A percentile compares a stretch with the other conserved stretches of the same genome.
These are phyloP conservation scores for Acanthoscelides obtectus DNA, from an alignment of 2,888 invertebrate species.

Conservation along the genomic window DNA sequence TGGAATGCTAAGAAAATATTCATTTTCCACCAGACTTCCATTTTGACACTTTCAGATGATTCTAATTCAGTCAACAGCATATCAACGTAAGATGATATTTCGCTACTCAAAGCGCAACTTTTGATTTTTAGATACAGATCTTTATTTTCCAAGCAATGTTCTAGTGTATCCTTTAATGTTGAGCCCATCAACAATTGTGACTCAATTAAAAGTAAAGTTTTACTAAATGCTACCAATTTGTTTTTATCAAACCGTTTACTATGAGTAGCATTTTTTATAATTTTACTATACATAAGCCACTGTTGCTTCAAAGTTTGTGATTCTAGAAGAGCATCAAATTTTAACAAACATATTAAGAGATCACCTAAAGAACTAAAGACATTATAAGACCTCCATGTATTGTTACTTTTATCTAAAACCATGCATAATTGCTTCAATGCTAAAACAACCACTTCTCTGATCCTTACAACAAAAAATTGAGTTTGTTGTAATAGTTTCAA, in stretches of 20 bases:
- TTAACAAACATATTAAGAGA: slow-evolving; percentile 59
- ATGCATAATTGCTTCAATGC: slow-evolving; percentile 72
- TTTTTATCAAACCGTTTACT: slow-evolving; percentile 58
- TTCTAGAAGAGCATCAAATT: slow-evolving; percentile 64
- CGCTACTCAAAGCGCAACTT: slow-evolving; percentile 47
- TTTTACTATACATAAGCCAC: slow-evolving; percentile 75
- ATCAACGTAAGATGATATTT: slow-evolving; percentile 63
- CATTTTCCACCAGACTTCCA: slow-evolving; percentile 59
- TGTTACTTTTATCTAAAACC: slow-evolving; percentile 52
- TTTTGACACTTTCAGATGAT: slow-evolving; percentile 54
- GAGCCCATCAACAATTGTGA: slow-evolving; percentile 62
- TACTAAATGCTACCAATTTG: slow-evolving; percentile 64
- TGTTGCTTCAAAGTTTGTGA: slow-evolving; percentile 57
- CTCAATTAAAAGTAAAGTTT: slow-evolving; percentile 66
- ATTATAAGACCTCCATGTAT: slow-evolving; percentile 41
- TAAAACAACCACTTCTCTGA: slow-evolving; percentile 66
- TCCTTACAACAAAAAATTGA: slow-evolving; percentile 64
- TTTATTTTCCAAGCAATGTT: slow-evolving; percentile 39
- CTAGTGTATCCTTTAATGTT: slow-evolving; percentile 57
- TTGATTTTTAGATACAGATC: slow-evolving; percentile 34
- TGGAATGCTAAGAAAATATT: slow-evolving; percentile 66
- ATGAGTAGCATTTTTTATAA: slow-evolving; percentile 63
- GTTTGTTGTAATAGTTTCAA: slow-evolving; percentile 61
- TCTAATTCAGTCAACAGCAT: slow-evolving; percentile 61
- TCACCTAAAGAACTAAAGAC: slow-evolving; percentile 58